A percentile compares a stretch with the other conserved stretches of the same genome.
Evolutionary conservation across 2,888 invertebrate genomes (phyloP).

Genomic region (Marronus borbonicus): DNA sequence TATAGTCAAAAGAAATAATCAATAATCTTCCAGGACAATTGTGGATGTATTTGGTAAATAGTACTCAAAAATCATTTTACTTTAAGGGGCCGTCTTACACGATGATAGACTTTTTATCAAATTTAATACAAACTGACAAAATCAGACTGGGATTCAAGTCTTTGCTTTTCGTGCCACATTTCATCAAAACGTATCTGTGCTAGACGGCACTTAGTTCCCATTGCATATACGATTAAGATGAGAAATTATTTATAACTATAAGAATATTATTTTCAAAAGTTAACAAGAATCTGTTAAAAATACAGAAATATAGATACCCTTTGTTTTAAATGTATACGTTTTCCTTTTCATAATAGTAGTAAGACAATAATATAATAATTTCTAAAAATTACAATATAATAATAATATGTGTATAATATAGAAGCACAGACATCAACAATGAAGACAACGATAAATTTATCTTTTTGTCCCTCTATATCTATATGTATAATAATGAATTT

Average conservation of each 20-base stretch:
- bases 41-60: too few relatives aligned
- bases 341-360: neutral
- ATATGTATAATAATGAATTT: neutral
- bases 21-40: too few relatives aligned
- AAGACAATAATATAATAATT: slow-evolving; percentile 22
- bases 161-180: too few relatives aligned
- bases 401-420: slow-evolving; percentile 19
- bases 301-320: slow-evolving; percentile 23
- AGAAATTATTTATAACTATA: neutral
- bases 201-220: too few relatives aligned
- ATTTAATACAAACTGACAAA: too few relatives aligned
- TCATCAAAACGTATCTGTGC: too few relatives aligned
- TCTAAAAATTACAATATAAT: slow-evolving; percentile 29
- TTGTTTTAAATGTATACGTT: slow-evolving; percentile 17
- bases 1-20: too few relatives aligned
- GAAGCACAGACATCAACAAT: slow-evolving; percentile 43
- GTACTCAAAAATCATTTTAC: too few relatives aligned
- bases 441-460: slow-evolving; percentile 9
- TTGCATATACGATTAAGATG: slow-evolving; percentile 32
- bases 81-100: too few relatives aligned
- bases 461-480: neutral
- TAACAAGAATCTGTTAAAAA: neutral
- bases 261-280: slow-evolving; percentile 7
- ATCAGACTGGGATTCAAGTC: too few relatives aligned
- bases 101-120: too few relatives aligned